These are phyloP conservation scores for Selene dorsalis DNA, from an alignment of 2,797 vertebrate species.

Conservation along the genomic window DNA sequence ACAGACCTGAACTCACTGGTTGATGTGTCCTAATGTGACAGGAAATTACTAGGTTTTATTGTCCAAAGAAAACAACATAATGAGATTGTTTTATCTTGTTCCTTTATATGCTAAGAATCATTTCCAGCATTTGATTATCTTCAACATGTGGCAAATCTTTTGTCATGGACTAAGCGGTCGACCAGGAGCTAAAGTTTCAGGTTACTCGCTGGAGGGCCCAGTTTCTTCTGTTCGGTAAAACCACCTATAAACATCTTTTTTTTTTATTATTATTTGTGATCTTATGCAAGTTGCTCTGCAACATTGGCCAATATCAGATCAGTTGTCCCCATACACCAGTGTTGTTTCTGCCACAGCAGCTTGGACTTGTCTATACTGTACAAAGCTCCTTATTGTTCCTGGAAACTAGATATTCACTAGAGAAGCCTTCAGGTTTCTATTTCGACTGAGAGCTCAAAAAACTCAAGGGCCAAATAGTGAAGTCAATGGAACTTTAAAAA, in stretches of 20 bases:
- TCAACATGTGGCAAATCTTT: background rate
- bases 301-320: background rate
- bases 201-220: constrained; percentile 49
- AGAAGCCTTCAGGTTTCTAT: constrained; percentile 48
- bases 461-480: constrained; percentile 16
- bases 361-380: background rate
- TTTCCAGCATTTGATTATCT: no score
- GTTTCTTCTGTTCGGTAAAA: constrained; percentile 6
- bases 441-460: constrained; percentile 42
- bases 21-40: no score
- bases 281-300: background rate
- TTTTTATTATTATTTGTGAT: background rate
- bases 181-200: constrained; percentile 16
- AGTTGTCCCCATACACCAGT: background rate
- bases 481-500: constrained; percentile 48
- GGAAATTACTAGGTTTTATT: no score
- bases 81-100: no score
- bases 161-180: constrained; percentile 2
- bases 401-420: constrained; percentile 60
- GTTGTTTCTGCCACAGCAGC: background rate
- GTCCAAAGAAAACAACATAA: no score
- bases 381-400: constrained; percentile 27
- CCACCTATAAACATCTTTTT: background rate
- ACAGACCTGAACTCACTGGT: no score
- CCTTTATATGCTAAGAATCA: no score